These are phyloP conservation scores for Scolopax rusticola DNA, from an alignment of 2,797 vertebrate genomes.

Conservation along the genomic window DNA sequence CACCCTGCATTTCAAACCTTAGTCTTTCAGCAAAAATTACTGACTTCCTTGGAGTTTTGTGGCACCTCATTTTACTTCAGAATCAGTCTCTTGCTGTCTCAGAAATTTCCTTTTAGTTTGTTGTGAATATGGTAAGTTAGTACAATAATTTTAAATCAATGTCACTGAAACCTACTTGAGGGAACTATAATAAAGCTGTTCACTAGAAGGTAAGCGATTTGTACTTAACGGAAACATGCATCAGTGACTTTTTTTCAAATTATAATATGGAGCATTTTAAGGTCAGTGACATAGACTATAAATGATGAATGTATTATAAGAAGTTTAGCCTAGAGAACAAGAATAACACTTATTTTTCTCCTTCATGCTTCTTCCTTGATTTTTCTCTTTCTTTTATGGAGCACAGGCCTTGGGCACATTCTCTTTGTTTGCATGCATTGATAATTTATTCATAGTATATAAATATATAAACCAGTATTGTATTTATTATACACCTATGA, in stretches of 20 bases:
- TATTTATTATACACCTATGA: conserved; percentile 1
- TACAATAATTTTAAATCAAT: background rate
- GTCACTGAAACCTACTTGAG: background rate
- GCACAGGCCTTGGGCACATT: conserved; percentile 32
- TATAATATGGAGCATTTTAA: conserved; percentile 69
- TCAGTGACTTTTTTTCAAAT: background rate
- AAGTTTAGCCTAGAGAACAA: background rate
- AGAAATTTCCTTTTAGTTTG: background rate
- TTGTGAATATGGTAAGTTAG: background rate
- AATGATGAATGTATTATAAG: background rate
- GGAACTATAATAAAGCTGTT: background rate
- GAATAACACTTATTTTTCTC: conserved; percentile 3
- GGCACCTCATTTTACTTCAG: background rate
- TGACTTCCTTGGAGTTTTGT: background rate
- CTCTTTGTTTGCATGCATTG: conserved; percentile 29
- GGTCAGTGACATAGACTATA: background rate
- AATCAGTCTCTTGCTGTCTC: background rate
- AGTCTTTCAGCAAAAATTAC: background rate
- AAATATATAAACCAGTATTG: background rate
- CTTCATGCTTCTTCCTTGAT: conserved; percentile 35
- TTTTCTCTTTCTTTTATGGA: conserved; percentile 47
- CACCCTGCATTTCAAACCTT: background rate
- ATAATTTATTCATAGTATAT: conserved; percentile 5
- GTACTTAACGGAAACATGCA: background rate
- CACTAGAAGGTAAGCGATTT: background rate